Conservation (phyloP, 1,140 invertebrate genomes). For the Lycorma delicatula region DNA sequence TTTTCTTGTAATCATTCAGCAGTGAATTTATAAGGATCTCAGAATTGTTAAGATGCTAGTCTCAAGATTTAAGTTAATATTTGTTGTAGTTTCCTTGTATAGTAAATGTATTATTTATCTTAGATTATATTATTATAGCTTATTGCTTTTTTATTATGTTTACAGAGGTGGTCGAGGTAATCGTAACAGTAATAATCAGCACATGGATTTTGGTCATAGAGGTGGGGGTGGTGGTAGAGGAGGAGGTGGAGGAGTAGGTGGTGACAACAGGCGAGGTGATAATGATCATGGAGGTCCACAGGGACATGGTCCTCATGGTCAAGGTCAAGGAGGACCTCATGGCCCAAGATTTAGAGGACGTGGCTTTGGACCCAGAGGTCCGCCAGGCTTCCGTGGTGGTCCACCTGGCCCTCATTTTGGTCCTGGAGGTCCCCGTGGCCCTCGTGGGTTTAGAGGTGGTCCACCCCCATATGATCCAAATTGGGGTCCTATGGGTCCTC, state of each 20-base stretch:
- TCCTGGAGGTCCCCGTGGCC: slow-evolving; percentile 38
- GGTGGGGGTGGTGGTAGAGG: slow-evolving; percentile 42
- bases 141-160: slow-evolving; percentile 12
- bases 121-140: background rate
- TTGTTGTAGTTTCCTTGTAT: background rate
- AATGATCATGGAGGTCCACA: slow-evolving; percentile 39
- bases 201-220: slow-evolving; percentile 24
- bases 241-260: slow-evolving; percentile 30
- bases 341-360: slow-evolving; percentile 39
- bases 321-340: slow-evolving; percentile 51
- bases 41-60: background rate
- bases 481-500: slow-evolving; percentile 44
- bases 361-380: slow-evolving; percentile 40
- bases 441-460: slow-evolving; percentile 36
- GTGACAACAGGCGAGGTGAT: slow-evolving; percentile 37
- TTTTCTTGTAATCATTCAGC: background rate
- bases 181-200: slow-evolving; percentile 10
- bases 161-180: slow-evolving; percentile 28
- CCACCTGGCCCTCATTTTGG: slow-evolving; percentile 36
- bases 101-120: background rate
- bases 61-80: background rate
- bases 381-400: slow-evolving; percentile 27
- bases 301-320: slow-evolving; percentile 55
- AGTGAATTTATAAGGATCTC: background rate
- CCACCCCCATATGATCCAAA: slow-evolving; percentile 45